These are phyloP conservation scores for Melieria crassipennis DNA, from an alignment of 2,888 invertebrate genomes.

Conservation along the genomic window DNA sequence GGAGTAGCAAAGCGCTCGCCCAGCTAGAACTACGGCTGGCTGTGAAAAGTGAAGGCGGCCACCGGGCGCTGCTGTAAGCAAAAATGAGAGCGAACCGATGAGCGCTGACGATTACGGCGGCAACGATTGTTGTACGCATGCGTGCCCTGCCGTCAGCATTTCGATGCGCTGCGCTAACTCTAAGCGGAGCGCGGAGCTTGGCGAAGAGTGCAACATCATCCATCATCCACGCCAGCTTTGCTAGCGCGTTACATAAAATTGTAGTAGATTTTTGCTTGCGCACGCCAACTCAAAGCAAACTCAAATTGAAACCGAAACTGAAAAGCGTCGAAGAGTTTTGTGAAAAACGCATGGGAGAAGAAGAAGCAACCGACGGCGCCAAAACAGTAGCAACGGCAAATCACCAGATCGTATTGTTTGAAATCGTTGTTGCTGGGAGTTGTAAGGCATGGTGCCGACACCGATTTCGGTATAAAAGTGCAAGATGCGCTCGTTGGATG, in stretches of 20 bases:
- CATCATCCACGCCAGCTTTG: background rate
- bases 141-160: background rate
- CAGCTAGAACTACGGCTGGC: too few relatives aligned
- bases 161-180: conserved; percentile 15
- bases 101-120: too few relatives aligned
- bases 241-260: conserved; percentile 17
- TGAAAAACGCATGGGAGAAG: too few relatives aligned
- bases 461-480: conserved; percentile 60
- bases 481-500: conserved; percentile 52
- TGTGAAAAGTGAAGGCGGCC: too few relatives aligned
- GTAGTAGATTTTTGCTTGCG: conserved; percentile 23
- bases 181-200: conserved; percentile 9
- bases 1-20: too few relatives aligned
- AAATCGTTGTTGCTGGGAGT: too few relatives aligned
- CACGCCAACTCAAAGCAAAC: too few relatives aligned
- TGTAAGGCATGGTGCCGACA: too few relatives aligned
- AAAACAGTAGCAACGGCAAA: background rate
- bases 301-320: too few relatives aligned
- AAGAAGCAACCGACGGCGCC: background rate
- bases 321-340: too few relatives aligned
- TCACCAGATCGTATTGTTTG: background rate
- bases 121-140: conserved; percentile 18
- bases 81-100: background rate
- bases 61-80: background rate
- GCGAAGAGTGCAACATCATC: background rate